Percentiles rank a stretch among this genome's conserved stretches.
Conservation (phyloP, 2,113 vertebrate species). For the Sylvia atricapilla region DNA sequence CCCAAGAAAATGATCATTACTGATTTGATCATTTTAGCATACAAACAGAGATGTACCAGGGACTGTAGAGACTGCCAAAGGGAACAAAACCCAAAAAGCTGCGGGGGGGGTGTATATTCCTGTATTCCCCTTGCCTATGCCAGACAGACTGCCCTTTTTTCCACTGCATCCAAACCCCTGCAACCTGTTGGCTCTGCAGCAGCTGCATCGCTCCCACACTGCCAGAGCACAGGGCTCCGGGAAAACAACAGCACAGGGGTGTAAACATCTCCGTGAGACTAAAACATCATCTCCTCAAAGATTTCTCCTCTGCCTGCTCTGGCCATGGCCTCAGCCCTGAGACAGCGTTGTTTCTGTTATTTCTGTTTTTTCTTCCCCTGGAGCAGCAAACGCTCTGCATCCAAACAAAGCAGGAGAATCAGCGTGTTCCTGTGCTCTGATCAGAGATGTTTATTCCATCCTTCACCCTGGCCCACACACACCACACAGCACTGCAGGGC, state of each 20-base stretch:
- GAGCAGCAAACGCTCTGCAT: accelerated
- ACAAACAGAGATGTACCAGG: background rate
- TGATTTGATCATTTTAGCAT: constrained; percentile 14
- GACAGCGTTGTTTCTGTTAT: background rate
- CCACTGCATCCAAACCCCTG: background rate
- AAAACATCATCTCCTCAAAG: background rate
- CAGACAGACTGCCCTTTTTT: accelerated
- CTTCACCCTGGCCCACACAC: background rate
- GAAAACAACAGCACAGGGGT: background rate
- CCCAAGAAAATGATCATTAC: background rate
- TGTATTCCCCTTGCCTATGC: background rate
- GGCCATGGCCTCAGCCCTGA: background rate
- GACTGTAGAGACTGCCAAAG: background rate
- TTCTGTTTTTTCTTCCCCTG: background rate
- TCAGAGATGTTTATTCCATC: background rate
- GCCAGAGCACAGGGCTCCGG: background rate
- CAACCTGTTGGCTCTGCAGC: background rate
- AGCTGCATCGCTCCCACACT: background rate
- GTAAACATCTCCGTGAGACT: background rate
- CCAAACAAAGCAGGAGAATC: background rate
- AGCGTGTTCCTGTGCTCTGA: background rate
- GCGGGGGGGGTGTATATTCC: accelerated
- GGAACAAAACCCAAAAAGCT: background rate
- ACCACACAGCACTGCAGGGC: accelerated
- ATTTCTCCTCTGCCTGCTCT: accelerated